Percentiles rank a stretch among this genome's conserved stretches.
phyloP scores from a whole-genome alignment of 2,113 vertebrate species.

The Mustelus asterias region DNA sequence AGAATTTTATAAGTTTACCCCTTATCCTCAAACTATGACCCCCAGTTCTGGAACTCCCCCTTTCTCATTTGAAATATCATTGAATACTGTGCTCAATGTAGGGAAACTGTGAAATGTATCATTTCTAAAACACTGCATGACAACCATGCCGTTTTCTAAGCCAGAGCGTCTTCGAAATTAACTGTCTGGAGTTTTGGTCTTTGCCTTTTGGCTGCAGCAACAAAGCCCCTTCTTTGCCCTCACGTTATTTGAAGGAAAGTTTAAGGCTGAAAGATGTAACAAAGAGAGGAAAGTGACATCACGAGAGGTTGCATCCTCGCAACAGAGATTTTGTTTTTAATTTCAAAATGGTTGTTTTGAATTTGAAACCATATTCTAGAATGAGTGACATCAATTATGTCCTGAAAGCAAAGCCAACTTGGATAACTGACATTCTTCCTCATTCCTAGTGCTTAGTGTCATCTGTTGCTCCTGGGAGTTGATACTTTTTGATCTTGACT shows the following conservation, averaged over 20 bases:
- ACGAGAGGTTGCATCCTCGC: constrained; percentile 1
- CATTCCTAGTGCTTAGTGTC: neutral
- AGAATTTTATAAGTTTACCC: no score
- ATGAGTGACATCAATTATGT: neutral
- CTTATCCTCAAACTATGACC: no score
- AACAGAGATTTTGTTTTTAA: neutral
- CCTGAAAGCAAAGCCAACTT: neutral
- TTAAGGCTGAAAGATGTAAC: neutral
- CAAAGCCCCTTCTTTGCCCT: neutral
- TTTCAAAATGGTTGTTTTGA: neutral
- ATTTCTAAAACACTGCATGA: neutral
- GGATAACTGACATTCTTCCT: neutral
- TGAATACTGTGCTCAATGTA: neutral
- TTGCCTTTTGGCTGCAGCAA: neutral
- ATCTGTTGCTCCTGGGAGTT: neutral
- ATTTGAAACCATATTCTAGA: neutral
- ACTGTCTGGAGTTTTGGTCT: neutral
- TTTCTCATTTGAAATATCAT: neutral
- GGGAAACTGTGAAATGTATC: neutral
- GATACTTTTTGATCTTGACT: neutral
- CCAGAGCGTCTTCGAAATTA: neutral
- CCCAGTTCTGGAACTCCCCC: no score
- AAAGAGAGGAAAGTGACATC: neutral
- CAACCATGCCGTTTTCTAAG: neutral
- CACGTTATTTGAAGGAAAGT: neutral